Percentiles rank a stretch among this genome's conserved stretches.
phyloP scores from a whole-genome alignment of 2,113 vertebrate genomes.

The Stomatorhinus ivindoensis region DNA sequence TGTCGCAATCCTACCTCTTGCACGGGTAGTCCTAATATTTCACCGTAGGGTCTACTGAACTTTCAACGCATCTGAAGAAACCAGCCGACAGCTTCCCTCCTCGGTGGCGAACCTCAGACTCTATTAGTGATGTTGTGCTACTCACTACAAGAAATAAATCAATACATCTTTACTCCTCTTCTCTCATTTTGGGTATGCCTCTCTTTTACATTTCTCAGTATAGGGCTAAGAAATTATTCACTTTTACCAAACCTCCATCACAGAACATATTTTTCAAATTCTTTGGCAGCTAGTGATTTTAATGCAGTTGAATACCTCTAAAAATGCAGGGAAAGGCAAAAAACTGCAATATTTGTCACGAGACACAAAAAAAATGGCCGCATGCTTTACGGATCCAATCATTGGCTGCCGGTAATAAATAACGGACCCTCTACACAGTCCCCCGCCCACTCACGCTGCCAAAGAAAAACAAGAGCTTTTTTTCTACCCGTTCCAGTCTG shows the following conservation, averaged over 20 bases:
- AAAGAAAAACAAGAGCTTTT: not conserved
- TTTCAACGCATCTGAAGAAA: not conserved
- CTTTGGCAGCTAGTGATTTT: not conserved
- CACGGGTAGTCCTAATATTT: not conserved
- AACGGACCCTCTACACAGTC: not conserved
- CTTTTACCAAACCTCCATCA: not conserved
- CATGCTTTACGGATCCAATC: not conserved
- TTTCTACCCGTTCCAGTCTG: conserved; percentile 22
- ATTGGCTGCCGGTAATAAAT: not conserved
- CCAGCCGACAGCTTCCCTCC: not conserved
- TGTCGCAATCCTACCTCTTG: not conserved
- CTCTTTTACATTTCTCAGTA: not conserved
- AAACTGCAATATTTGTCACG: not conserved
- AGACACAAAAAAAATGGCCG: not conserved
- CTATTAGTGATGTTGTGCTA: not conserved
- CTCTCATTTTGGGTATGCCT: not conserved
- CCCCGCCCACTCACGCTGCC: not conserved
- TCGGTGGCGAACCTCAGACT: not conserved
- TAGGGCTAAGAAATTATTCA: not conserved
- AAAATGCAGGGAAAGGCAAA: not conserved
- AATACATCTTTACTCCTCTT: not conserved
- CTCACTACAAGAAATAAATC: not conserved
- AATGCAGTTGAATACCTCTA: not conserved
- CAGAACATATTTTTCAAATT: not conserved
- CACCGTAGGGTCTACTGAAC: not conserved